phyloP scores from a whole-genome alignment of 1,140 invertebrate genomes.

The Orius insidiosus region DNA sequence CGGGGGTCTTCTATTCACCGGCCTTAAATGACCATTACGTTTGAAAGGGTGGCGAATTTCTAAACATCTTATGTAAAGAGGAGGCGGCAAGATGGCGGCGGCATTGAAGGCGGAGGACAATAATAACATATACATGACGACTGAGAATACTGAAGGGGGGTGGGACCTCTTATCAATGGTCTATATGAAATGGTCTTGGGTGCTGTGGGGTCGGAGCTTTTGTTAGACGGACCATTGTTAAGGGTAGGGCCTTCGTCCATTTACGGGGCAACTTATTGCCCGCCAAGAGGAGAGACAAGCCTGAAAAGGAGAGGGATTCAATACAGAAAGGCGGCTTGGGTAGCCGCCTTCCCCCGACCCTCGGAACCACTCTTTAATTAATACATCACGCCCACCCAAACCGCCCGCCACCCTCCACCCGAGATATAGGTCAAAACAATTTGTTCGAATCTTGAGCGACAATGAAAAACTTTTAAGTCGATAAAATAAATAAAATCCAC shows the following conservation, averaged over 20 bases:
- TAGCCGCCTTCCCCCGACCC: not conserved
- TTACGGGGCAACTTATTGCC: conserved; percentile 8
- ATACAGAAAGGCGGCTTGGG: not conserved
- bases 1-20: not conserved
- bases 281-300: not conserved
- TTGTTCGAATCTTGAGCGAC: too few species aligned
- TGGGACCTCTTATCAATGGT: not conserved
- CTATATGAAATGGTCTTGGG: conserved; percentile 3
- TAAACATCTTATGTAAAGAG: conserved; percentile 11
- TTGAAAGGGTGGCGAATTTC: not conserved
- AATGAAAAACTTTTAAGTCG: too few species aligned
- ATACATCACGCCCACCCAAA: conserved; percentile 1
- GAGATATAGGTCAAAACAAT: too few species aligned
- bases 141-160: conserved; percentile 1
- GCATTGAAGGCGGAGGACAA: conserved; percentile 6
- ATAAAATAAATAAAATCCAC: too few species aligned
- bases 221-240: conserved; percentile 5
- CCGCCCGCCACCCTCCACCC: too few species aligned
- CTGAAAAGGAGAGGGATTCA: conserved; percentile 7
- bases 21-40: conserved; percentile 5
- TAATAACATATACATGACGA: conserved; percentile 10
- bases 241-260: conserved; percentile 2
- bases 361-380: conserved; percentile 2
- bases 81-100: conserved; percentile 9
- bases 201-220: not conserved